Conservation (phyloP, 2,113 vertebrate genomes). For the Phylloscopus whistleri region DNA sequence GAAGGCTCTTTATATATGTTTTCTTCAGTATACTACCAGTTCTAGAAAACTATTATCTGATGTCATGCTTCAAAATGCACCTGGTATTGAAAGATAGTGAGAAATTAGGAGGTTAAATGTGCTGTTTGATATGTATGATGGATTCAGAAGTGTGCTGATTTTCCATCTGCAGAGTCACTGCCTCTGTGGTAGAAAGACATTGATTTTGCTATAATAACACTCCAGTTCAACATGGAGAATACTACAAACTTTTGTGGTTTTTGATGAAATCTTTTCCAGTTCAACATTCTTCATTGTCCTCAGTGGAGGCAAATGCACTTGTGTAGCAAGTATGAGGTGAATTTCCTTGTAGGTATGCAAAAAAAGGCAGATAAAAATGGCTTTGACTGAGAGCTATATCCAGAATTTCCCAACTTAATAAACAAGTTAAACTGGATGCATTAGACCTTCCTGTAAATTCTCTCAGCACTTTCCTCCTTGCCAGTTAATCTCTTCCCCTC, state of each 20-base stretch:
- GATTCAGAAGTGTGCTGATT: background rate
- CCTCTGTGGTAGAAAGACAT: background rate
- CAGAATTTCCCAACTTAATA: background rate
- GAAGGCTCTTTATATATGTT: background rate
- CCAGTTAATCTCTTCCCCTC: background rate
- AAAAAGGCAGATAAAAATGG: background rate
- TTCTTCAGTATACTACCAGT: background rate
- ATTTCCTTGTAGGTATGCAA: background rate
- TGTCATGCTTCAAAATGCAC: background rate
- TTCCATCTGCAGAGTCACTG: background rate
- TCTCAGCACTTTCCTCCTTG: background rate
- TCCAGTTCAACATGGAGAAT: background rate
- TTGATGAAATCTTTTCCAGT: background rate
- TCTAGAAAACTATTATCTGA: background rate
- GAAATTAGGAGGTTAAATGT: background rate
- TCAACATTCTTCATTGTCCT: background rate
- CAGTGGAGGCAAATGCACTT: background rate
- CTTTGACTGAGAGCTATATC: background rate
- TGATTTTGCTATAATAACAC: background rate
- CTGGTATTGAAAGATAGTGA: background rate
- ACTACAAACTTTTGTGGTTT: background rate
- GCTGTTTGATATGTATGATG: background rate
- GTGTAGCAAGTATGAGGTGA: background rate
- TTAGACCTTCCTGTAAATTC: background rate
- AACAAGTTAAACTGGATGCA: background rate